Conservation (phyloP, 2,888 invertebrate genomes). For the Heliothis peltigera region DNA sequence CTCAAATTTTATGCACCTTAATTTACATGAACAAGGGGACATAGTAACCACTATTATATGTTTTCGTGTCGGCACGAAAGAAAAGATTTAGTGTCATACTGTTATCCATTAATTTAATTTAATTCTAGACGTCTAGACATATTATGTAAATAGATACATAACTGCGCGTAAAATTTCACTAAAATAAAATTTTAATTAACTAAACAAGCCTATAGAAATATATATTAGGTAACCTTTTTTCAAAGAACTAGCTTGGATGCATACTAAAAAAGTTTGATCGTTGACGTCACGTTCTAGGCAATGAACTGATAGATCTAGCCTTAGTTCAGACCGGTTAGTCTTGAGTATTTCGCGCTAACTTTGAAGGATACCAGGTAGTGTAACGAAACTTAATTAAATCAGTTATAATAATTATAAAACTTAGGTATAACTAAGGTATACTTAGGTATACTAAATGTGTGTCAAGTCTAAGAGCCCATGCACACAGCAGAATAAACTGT, state of each 20-base stretch:
- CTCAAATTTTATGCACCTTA: too few species aligned
- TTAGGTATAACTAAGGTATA: too few species aligned
- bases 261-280: constrained; percentile 11
- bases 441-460: too few species aligned
- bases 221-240: constrained; percentile 25
- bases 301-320: constrained; percentile 18
- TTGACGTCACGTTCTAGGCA: constrained; percentile 22
- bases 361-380: constrained; percentile 46
- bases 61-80: too few species aligned
- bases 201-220: neutral
- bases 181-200: neutral
- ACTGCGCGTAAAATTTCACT: neutral
- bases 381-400: constrained; percentile 18
- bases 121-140: neutral
- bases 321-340: constrained; percentile 40
- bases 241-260: constrained; percentile 8
- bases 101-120: too few species aligned
- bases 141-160: neutral
- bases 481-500: too few species aligned
- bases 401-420: constrained; percentile 7
- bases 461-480: too few species aligned
- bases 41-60: too few species aligned
- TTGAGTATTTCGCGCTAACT: constrained; percentile 16
- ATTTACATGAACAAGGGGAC: too few species aligned
- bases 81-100: too few species aligned